Conservation (phyloP, 1,140 invertebrate genomes). For the Rhyzopertha dominica region DNA sequence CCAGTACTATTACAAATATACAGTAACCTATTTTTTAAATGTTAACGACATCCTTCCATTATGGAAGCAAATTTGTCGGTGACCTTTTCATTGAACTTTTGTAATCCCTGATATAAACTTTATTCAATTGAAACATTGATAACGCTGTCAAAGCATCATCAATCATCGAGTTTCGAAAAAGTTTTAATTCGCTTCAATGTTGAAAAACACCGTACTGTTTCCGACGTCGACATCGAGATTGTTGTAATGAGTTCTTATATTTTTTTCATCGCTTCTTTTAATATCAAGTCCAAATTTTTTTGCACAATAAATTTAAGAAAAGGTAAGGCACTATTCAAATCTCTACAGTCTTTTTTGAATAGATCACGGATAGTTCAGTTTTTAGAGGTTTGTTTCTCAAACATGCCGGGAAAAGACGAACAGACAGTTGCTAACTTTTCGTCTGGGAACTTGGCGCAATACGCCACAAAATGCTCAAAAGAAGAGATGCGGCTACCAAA, state of each 20-base stretch:
- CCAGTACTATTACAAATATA: no score
- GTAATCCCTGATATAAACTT: no score
- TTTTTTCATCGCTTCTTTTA: constrained; percentile 22
- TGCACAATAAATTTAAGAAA: constrained; percentile 19
- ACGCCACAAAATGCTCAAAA: constrained; percentile 6
- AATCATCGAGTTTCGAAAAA: constrained; percentile 31
- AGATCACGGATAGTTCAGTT: constrained; percentile 19
- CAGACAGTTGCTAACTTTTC: constrained; percentile 3
- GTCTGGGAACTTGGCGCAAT: constrained; percentile 7
- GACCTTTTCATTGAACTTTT: constrained; percentile 19
- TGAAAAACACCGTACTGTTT: constrained; percentile 34
- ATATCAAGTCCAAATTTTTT: constrained; percentile 22
- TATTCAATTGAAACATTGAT: constrained; percentile 30
- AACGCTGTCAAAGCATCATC: constrained; percentile 31
- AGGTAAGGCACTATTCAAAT: constrained; percentile 7
- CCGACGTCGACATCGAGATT: constrained; percentile 29
- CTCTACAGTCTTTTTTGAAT: constrained; percentile 17
- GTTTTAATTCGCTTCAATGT: constrained; percentile 41
- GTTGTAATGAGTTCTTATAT: constrained; percentile 26
- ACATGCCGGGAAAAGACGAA: constrained; percentile 1
- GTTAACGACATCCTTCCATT: constrained; percentile 19
- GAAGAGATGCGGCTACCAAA: constrained; percentile 3
- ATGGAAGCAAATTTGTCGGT: constrained; percentile 18
- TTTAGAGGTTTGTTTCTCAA: constrained; percentile 11
- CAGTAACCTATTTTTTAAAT: no score